Evolutionary conservation across 2,888 invertebrate species (phyloP), one percentile per base, ranked within the genome.

Genomic region (Dolomedes plantarius): DNA sequence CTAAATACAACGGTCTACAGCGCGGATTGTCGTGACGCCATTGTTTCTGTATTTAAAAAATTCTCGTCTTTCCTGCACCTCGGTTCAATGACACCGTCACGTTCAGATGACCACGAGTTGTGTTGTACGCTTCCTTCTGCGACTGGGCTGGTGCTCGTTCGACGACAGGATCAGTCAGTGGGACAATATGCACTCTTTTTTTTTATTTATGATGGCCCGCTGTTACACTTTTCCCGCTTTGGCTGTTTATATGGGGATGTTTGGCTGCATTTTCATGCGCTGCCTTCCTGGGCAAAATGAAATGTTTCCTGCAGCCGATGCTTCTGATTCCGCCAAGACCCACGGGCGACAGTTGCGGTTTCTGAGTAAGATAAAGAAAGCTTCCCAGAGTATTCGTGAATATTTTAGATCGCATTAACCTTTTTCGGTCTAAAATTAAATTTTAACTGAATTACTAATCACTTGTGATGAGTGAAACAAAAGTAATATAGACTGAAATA

Each of bases 51-150:
- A 67, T 73, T 56, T 46, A 79, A 71, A 79, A 64, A 79, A 19
- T 13, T n/a, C 36, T 31, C 36, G 39, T 85, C 77, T 77, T 85
- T 68, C 77, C 69, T 81, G 69, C 41, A 29, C 72, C n/a, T n/a
- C 71, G 68, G 83, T 85, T 85, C 83, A 78, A 77, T 56, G 83
- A 85, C 83, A 77, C 68, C 83, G 77, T 85, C 83, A 85, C 83
- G 77, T 85, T 85, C 83, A 78, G 73, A 31, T 78, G 83, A 85
- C 83, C 83, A 85, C 83, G 77, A 77, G 77, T 83, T 77, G 72
- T 46, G 83, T 23, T 85, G 73, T 41, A 56, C 36, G 67, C 67
- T 85, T 85, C 83, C 77, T 78, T 56, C 77, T 76, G 56, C 29
- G 7, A 31, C 7, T 36, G 27, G 19, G 28, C 36, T 27, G 16